Percentiles rank a stretch among this genome's conserved stretches.
Evolutionary conservation across 1,140 invertebrate genomes (phyloP).

Genomic region (Triops longicaudatus): DNA sequence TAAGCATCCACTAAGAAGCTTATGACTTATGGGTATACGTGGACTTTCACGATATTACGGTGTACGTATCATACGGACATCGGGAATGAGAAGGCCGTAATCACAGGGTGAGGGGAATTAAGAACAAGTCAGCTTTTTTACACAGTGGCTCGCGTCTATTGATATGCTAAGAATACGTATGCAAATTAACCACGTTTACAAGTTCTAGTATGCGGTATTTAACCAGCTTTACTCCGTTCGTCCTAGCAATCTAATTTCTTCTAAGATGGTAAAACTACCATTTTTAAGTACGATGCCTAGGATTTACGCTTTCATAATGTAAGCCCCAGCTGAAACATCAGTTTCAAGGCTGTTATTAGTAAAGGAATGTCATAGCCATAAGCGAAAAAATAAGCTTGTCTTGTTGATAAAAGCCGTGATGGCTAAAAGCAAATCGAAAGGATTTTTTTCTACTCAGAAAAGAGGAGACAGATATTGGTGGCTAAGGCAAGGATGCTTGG

Average conservation of each 20-base stretch:
- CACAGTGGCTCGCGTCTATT: background rate
- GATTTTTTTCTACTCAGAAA: background rate
- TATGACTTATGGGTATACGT: background rate
- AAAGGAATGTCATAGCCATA: background rate
- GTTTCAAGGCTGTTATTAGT: background rate
- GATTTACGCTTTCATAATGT: background rate
- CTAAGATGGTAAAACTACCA: background rate
- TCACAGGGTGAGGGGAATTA: background rate
- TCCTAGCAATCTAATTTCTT: background rate
- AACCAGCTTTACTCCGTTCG: background rate
- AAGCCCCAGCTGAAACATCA: background rate
- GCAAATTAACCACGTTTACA: background rate
- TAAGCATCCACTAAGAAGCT: too few species aligned
- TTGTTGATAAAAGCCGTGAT: background rate
- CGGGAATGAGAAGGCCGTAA: background rate
- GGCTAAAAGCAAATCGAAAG: background rate
- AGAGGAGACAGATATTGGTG: background rate
- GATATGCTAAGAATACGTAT: slow-evolving; percentile 1
- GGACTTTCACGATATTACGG: background rate
- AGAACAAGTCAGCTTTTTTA: background rate
- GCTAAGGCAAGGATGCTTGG: background rate
- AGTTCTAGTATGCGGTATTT: background rate
- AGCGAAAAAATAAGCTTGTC: background rate
- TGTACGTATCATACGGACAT: background rate
- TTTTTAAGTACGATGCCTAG: background rate